Evolutionary conservation across 2,888 invertebrate genomes (phyloP).

Genomic region (Calliopum simillimum): DNA sequence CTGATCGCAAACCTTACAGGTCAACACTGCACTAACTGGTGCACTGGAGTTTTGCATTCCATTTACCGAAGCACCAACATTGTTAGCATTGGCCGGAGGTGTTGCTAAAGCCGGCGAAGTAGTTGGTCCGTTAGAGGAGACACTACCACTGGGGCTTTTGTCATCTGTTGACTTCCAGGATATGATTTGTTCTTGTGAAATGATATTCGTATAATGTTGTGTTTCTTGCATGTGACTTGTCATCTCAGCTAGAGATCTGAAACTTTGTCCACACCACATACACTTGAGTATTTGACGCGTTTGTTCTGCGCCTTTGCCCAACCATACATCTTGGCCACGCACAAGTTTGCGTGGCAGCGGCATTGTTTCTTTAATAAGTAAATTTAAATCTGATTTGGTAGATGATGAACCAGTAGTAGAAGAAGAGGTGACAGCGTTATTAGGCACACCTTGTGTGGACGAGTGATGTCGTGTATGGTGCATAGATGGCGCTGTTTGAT

Average conservation of each 20-base stretch:
- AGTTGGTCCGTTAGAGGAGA: slow-evolving; percentile 62
- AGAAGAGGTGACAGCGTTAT: slow-evolving; percentile 66
- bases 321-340: slow-evolving; percentile 97
- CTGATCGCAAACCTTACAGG: slow-evolving; percentile 97
- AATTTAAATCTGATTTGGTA: slow-evolving; percentile 82
- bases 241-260: slow-evolving; percentile 96
- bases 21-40: slow-evolving; percentile 93
- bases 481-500: slow-evolving; percentile 41
- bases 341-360: slow-evolving; percentile 95
- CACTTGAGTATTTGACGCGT: slow-evolving; percentile 97
- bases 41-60: slow-evolving; percentile 66
- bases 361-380: slow-evolving; percentile 93
- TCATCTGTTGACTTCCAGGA: slow-evolving; percentile 95
- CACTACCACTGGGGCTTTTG: slow-evolving; percentile 72
- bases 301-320: slow-evolving; percentile 97
- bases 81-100: slow-evolving; percentile 25
- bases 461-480: slow-evolving; percentile 44
- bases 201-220: slow-evolving; percentile 97
- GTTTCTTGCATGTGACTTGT: slow-evolving; percentile 99
- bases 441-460: slow-evolving; percentile 55
- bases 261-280: slow-evolving; percentile 99
- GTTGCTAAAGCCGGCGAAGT: slow-evolving; percentile 46
- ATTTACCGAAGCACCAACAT: slow-evolving; percentile 47
- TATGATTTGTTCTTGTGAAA: slow-evolving; percentile 96
- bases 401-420: slow-evolving; percentile 73